A percentile compares a stretch with the other conserved stretches of the same genome.
Conservation (phyloP, 2,888 invertebrate species). For the Sthenelais limicola region DNA sequence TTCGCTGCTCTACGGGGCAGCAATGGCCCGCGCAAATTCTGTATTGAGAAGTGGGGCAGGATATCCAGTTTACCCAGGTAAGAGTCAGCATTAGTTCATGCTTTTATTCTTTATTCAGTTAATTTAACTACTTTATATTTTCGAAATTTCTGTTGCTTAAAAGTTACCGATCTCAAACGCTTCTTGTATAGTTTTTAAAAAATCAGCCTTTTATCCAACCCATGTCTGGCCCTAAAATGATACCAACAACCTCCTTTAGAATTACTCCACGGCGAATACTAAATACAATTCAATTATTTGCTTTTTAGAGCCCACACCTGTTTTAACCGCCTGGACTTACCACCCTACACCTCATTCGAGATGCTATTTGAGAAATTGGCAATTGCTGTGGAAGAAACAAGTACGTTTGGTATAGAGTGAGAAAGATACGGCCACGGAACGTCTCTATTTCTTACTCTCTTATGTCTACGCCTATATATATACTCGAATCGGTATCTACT, state of each 20-base stretch:
- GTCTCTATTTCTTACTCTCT: too few species aligned
- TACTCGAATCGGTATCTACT: too few species aligned
- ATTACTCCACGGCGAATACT: background rate
- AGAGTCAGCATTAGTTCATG: background rate
- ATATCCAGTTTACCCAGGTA: conserved; percentile 91
- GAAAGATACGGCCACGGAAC: background rate
- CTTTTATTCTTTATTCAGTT: background rate
- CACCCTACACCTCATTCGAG: conserved; percentile 94
- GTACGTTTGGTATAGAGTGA: conserved; percentile 96
- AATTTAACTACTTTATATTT: too few species aligned
- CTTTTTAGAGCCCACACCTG: conserved; percentile 89
- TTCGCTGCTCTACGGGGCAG: conserved; percentile 95
- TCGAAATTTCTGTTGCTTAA: too few species aligned
- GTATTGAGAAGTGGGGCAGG: conserved; percentile 97
- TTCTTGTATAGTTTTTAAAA: background rate
- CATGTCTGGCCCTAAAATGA: too few species aligned
- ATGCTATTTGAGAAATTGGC: conserved; percentile 92
- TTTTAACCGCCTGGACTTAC: conserved; percentile 96
- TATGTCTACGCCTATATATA: too few species aligned
- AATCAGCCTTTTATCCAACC: background rate
- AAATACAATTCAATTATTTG: background rate
- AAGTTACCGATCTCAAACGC: too few species aligned
- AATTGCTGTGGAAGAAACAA: conserved; percentile 95
- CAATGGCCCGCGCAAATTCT: conserved; percentile 95
- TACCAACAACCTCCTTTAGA: background rate